phyloP scores from a whole-genome alignment of 2,797 vertebrate genomes.

The Darevskia nairensis region DNA sequence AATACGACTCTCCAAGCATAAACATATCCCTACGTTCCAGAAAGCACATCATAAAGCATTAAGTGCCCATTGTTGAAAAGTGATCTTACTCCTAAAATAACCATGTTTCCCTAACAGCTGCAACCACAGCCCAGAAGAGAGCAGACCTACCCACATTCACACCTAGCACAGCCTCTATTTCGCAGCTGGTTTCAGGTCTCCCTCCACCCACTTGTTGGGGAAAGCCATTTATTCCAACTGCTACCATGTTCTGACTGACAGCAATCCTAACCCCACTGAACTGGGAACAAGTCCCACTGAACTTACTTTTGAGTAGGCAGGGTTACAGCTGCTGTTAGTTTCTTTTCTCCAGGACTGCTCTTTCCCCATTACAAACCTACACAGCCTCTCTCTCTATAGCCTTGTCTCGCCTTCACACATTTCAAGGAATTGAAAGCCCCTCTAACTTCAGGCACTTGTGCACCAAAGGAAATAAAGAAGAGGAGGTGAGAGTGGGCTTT shows the following conservation, averaged over 20 bases:
- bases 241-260: background rate
- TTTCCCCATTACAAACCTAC: background rate
- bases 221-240: background rate
- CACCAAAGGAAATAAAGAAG: background rate
- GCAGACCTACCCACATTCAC: background rate
- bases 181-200: conserved; percentile 7
- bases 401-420: background rate
- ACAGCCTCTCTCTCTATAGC: background rate
- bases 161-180: background rate
- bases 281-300: no score
- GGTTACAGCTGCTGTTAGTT: no score
- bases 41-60: background rate
- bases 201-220: background rate
- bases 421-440: background rate
- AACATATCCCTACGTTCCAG: background rate
- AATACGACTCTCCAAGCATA: background rate
- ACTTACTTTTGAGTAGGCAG: no score
- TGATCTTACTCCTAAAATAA: background rate
- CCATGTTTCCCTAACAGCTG: background rate
- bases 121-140: background rate
- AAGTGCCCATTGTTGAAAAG: background rate
- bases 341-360: background rate
- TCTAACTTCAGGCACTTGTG: background rate
- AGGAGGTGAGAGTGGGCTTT: background rate
- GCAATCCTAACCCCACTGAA: background rate